phyloP scores from a whole-genome alignment of 2,888 invertebrate species.

The Mesoligia furuncula region DNA sequence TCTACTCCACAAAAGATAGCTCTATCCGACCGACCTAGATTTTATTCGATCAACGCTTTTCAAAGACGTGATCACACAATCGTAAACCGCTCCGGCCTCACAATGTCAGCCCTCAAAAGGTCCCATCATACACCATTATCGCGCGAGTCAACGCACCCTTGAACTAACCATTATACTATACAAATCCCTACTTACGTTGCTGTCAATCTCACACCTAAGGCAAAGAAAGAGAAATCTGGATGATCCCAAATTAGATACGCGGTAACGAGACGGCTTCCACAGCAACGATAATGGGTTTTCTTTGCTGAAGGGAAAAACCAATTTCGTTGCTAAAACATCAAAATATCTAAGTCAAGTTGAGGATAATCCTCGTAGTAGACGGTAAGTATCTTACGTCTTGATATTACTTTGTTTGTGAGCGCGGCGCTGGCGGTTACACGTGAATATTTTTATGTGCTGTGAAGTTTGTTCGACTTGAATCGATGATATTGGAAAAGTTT shows the following conservation, averaged over 20 bases:
- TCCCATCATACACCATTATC: slow-evolving; percentile 66
- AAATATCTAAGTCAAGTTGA: slow-evolving; percentile 84
- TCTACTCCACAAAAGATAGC: slow-evolving; percentile 39
- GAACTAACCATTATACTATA: slow-evolving; percentile 73
- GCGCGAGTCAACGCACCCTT: slow-evolving; percentile 67
- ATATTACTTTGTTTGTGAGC: slow-evolving; percentile 78
- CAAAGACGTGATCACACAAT: slow-evolving; percentile 53
- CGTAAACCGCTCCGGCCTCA: slow-evolving; percentile 63
- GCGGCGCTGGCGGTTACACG: slow-evolving; percentile 46
- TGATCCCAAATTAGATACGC: slow-evolving; percentile 85
- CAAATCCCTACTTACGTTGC: slow-evolving; percentile 77
- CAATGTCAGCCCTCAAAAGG: slow-evolving; percentile 63
- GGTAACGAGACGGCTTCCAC: slow-evolving; percentile 79
- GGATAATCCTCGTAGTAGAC: slow-evolving; percentile 80
- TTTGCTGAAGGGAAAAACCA: slow-evolving; percentile 83
- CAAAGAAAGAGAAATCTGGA: slow-evolving; percentile 79
- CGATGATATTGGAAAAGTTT: slow-evolving; percentile 63
- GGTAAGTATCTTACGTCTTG: slow-evolving; percentile 79
- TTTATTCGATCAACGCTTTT: slow-evolving; percentile 53
- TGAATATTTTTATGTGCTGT: slow-evolving; percentile 63
- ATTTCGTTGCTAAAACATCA: slow-evolving; percentile 84
- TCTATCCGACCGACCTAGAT: slow-evolving; percentile 56
- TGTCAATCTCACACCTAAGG: slow-evolving; percentile 81
- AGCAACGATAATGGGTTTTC: slow-evolving; percentile 82
- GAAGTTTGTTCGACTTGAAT: slow-evolving; percentile 58